Percentiles rank a stretch among this genome's conserved stretches.
Conservation (phyloP, 2,797 vertebrate genomes). For the Myotis pilosus region DNA sequence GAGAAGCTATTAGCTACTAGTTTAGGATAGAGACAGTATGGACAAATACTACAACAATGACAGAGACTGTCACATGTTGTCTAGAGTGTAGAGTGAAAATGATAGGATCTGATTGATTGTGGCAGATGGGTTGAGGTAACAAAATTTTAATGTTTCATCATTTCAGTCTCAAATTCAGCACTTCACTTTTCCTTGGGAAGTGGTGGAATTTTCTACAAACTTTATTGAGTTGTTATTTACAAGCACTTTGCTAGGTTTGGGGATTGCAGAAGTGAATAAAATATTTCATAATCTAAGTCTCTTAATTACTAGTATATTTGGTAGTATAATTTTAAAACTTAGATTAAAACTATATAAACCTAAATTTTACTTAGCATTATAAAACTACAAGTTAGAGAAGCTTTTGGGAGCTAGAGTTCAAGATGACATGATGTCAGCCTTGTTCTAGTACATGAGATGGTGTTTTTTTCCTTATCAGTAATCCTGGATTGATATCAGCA, state of each 20-base stretch:
- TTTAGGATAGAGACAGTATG: neutral
- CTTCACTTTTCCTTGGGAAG: neutral
- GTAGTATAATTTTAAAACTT: neutral
- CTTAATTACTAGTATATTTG: neutral
- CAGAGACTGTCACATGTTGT: neutral
- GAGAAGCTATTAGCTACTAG: neutral
- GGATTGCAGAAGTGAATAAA: neutral
- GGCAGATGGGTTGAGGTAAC: neutral
- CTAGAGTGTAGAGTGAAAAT: neutral
- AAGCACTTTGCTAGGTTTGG: neutral
- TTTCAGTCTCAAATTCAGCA: neutral
- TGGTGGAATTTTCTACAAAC: neutral
- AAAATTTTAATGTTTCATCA: neutral
- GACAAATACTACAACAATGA: neutral
- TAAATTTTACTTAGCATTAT: too few species aligned
- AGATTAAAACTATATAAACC: neutral
- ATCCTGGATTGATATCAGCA: neutral
- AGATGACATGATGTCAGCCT: neutral
- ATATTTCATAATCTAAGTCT: neutral
- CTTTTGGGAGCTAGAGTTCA: too few species aligned
- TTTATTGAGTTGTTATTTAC: neutral
- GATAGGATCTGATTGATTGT: neutral
- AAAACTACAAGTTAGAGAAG: too few species aligned
- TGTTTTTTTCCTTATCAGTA: neutral
- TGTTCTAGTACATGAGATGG: neutral